phyloP scores from a whole-genome alignment of 2,888 invertebrate genomes.

The Drosophila algonquin region DNA sequence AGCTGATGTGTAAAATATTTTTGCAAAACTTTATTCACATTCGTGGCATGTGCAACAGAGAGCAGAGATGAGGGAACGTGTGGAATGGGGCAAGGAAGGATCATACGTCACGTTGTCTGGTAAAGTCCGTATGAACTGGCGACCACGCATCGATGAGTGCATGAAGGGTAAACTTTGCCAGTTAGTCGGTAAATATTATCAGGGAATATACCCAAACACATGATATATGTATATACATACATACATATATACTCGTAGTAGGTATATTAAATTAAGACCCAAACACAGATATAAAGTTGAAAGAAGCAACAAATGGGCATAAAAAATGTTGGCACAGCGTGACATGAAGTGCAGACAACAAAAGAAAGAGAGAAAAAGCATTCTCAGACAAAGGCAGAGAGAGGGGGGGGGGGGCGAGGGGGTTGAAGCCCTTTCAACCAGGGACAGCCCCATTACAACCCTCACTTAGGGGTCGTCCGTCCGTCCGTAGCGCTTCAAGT shows the following conservation, averaged over 20 bases:
- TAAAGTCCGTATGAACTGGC: no score
- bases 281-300: not conserved
- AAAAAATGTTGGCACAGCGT: conserved; percentile 57
- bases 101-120: conserved; percentile 46
- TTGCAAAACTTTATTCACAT: conserved; percentile 52
- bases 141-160: conserved; percentile 25
- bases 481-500: conserved; percentile 43
- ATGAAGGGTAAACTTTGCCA: conserved; percentile 2
- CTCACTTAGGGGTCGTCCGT: conserved; percentile 17
- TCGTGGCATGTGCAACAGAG: conserved; percentile 34
- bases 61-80: not conserved
- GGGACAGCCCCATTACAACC: conserved; percentile 1
- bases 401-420: conserved; percentile 20
- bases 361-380: conserved; percentile 37
- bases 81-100: conserved; percentile 25
- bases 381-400: conserved; percentile 25
- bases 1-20: conserved; percentile 53
- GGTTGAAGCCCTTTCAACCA: not conserved
- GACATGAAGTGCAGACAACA: conserved; percentile 51
- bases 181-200: conserved; percentile 7
- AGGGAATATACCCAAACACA: not conserved
- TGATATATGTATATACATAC: not conserved
- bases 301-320: conserved; percentile 20
- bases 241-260: no score
- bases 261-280: not conserved